These are phyloP conservation scores for Trissoscelio sp. DNA, from an alignment of 2,888 invertebrate species.

Conservation along the genomic window DNA sequence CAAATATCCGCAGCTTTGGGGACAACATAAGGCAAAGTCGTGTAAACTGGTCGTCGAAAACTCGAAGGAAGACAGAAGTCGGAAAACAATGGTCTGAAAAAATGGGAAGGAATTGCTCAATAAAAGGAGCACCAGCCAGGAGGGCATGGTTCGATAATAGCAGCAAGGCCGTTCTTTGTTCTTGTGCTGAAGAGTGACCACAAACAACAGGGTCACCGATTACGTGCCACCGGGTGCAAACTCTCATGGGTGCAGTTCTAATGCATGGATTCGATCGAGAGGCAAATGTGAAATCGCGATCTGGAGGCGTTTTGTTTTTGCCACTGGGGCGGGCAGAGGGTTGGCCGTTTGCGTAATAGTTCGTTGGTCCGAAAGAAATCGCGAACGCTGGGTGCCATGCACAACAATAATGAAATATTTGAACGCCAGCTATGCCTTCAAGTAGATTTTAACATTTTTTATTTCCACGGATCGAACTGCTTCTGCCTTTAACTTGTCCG, in stretches of 20 bases:
- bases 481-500: conserved; percentile 21
- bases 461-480: conserved; percentile 43
- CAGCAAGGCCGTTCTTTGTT: conserved; percentile 74
- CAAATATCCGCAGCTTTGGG: conserved; percentile 22
- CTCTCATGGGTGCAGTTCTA: conserved; percentile 73
- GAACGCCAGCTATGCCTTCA: conserved; percentile 18
- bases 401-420: conserved; percentile 44
- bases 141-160: conserved; percentile 71
- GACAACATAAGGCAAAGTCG: conserved; percentile 40
- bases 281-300: conserved; percentile 76
- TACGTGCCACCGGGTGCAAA: conserved; percentile 77
- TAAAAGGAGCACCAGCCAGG: conserved; percentile 61
- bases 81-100: conserved; percentile 76
- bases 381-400: conserved; percentile 61
- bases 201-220: conserved; percentile 81
- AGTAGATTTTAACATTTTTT: conserved; percentile 43
- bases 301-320: conserved; percentile 83
- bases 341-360: conserved; percentile 81
- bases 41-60: conserved; percentile 44
- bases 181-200: conserved; percentile 79
- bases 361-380: conserved; percentile 79
- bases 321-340: conserved; percentile 81
- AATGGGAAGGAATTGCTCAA: conserved; percentile 72
- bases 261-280: conserved; percentile 75
- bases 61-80: conserved; percentile 39